Evolutionary conservation across 2,888 invertebrate genomes (phyloP).

Genomic region (Lasioglossum malachurum): DNA sequence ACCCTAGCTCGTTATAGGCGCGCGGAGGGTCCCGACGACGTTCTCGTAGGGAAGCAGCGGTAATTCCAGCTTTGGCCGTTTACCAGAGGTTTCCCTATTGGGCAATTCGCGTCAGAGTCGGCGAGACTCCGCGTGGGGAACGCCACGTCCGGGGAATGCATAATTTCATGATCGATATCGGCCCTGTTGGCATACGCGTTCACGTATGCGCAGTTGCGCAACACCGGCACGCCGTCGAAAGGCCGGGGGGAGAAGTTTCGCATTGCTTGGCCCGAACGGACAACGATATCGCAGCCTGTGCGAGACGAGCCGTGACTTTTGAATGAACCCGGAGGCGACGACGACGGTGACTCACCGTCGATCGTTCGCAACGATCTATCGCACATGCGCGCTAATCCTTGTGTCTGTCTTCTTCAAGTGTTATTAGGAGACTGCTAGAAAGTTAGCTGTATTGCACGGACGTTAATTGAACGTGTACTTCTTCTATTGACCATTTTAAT

Average conservation of each 20-base stretch:
- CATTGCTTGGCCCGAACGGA: slow-evolving; percentile 34
- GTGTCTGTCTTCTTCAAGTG: slow-evolving; percentile 7
- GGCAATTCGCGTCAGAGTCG: slow-evolving; percentile 26
- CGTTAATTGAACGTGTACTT: background rate
- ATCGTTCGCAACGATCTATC: slow-evolving; percentile 49
- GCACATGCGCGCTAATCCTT: background rate
- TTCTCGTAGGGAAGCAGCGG: background rate
- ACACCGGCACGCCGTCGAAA: slow-evolving; percentile 24
- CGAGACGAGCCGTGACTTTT: slow-evolving; percentile 54
- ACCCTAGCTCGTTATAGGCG: background rate
- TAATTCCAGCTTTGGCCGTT: background rate
- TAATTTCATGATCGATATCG: slow-evolving; percentile 65
- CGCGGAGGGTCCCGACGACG: background rate
- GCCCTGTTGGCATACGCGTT: slow-evolving; percentile 42
- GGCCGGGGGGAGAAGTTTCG: slow-evolving; percentile 20
- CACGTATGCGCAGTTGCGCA: slow-evolving; percentile 55
- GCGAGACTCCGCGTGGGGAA: slow-evolving; percentile 45
- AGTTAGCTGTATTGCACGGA: background rate
- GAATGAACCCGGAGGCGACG: slow-evolving; percentile 49
- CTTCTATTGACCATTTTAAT: background rate
- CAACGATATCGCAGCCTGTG: slow-evolving; percentile 35
- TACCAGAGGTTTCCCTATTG: slow-evolving; percentile 33
- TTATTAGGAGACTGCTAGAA: background rate
- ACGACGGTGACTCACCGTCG: slow-evolving; percentile 52
- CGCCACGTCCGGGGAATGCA: slow-evolving; percentile 48